Percentiles rank a stretch among this genome's conserved stretches.
phyloP scores from a whole-genome alignment of 2,113 vertebrate species.

The Menidia beryllina region DNA sequence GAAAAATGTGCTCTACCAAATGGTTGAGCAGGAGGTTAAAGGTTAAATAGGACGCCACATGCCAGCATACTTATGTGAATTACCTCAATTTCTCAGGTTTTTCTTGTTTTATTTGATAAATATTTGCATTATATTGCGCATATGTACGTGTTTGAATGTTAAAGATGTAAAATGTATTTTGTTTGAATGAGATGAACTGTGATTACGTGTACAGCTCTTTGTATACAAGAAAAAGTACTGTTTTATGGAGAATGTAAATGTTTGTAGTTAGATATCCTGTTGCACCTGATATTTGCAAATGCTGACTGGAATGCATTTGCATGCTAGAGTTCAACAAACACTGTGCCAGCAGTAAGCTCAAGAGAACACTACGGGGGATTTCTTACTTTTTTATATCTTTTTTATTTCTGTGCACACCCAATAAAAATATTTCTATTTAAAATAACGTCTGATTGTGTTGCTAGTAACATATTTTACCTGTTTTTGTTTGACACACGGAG shows the following conservation, averaged over 20 bases:
- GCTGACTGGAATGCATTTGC: conserved; percentile 6
- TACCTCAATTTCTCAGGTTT: neutral
- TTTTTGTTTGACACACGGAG: neutral
- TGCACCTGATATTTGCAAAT: neutral
- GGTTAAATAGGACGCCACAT: conserved; percentile 23
- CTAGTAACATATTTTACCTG: too few species aligned
- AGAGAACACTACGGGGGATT: conserved; percentile 2
- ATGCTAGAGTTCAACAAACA: neutral
- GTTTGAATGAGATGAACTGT: neutral
- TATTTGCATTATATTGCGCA: too few species aligned
- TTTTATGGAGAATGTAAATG: neutral
- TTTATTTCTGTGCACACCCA: too few species aligned
- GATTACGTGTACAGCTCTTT: neutral
- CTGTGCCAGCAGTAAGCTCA: neutral
- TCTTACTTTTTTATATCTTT: too few species aligned
- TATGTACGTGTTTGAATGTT: neutral
- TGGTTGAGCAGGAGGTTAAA: too few species aligned
- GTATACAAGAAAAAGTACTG: conserved; percentile 8
- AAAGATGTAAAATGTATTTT: conserved; percentile 8
- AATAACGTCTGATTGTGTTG: too few species aligned
- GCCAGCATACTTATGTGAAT: neutral
- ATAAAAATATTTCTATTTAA: too few species aligned
- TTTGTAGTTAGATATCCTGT: conserved; percentile 22
- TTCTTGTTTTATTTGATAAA: conserved; percentile 2
- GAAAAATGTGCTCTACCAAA: too few species aligned